Evolutionary conservation across 1,140 invertebrate genomes (phyloP), one percentile per base, ranked within the genome.

Genomic region (Ceratina calcarata): DNA sequence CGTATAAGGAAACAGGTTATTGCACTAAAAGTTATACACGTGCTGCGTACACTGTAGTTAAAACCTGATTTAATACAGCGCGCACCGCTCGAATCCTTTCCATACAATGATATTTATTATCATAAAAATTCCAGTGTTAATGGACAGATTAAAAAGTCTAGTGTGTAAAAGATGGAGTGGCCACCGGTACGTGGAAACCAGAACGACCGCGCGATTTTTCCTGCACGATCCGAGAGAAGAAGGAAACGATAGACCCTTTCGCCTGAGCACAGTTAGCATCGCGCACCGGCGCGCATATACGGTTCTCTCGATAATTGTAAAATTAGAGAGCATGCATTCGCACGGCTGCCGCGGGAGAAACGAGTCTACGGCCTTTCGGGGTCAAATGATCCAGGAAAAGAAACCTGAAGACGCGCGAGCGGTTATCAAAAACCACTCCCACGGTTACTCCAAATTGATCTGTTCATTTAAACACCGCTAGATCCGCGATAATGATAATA

Each of bases 271-370:
- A 15, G 27, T 60, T 49, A 49, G 45, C 49, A 60, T 60, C 64
- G 55, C 27, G 60, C 71, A 53, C n/a, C 10, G 32, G 32, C 51
- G 4, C 8, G 64, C 6, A 57, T 55, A 22, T 22, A 24, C 64
- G 55, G 37, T 76, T 76, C 65, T 69, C 55, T 62, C 49, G 58
- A 78, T 78, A 78, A 71, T 78, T 62, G 58, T 61, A 70, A 62
- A 71, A 78, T 78, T 78, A 78, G 75, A 71, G 75, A 78, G 66
- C 67, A 78, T 55, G 67, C 67, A 53, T 71, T 64, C 67, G 24
- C 75, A 12, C 75, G 49, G 49, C 22, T 68, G 22, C 65, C 6
- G 67, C 45, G 49, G 62, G 67, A 71, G 67, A 78, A 78, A 78
- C 67, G 75, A 71, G 66, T 70, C 58, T 60, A 22, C 49, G 62